phyloP scores from a whole-genome alignment of 2,888 invertebrate species.

The Ectemnius continuus region DNA sequence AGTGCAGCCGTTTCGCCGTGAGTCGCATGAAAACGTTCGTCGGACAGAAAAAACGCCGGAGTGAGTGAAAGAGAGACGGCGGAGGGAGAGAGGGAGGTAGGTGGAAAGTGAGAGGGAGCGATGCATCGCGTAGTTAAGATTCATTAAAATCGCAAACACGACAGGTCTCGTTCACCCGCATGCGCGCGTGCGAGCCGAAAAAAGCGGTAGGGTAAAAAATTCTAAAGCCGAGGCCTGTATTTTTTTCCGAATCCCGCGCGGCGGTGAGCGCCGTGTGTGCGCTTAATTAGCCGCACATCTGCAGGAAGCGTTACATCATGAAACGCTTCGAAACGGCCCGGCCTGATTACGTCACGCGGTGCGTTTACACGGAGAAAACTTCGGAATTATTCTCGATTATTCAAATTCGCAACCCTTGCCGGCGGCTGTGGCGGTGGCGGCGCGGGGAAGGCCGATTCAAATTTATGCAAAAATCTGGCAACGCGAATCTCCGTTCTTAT shows the following conservation, averaged over 20 bases:
- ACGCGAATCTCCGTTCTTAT: constrained; percentile 69
- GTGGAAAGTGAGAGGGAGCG: not conserved
- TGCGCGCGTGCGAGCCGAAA: constrained; percentile 10
- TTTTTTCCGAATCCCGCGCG: constrained; percentile 53
- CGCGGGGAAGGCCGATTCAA: constrained; percentile 65
- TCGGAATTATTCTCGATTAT: constrained; percentile 73
- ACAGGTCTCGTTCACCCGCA: constrained; percentile 31
- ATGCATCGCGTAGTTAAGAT: constrained; percentile 56
- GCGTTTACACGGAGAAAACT: constrained; percentile 67
- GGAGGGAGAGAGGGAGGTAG: not conserved
- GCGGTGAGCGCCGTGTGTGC: constrained; percentile 33
- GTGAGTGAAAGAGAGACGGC: not conserved
- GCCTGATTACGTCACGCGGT: constrained; percentile 52
- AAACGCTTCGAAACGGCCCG: constrained; percentile 59
- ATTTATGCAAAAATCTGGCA: constrained; percentile 72
- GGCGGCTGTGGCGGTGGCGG: constrained; percentile 57
- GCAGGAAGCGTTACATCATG: constrained; percentile 55
- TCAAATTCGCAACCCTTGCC: constrained; percentile 70
- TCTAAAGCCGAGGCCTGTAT: constrained; percentile 46
- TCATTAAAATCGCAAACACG: constrained; percentile 62
- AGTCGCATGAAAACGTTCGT: no score
- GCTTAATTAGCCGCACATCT: constrained; percentile 60
- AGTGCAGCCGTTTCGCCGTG: no score
- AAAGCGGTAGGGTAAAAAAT: constrained; percentile 14
- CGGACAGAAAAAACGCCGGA: not conserved